Percentiles rank a stretch among this genome's conserved stretches.
phyloP scores from a whole-genome alignment of 2,797 vertebrate genomes.

The Potorous gilbertii region DNA sequence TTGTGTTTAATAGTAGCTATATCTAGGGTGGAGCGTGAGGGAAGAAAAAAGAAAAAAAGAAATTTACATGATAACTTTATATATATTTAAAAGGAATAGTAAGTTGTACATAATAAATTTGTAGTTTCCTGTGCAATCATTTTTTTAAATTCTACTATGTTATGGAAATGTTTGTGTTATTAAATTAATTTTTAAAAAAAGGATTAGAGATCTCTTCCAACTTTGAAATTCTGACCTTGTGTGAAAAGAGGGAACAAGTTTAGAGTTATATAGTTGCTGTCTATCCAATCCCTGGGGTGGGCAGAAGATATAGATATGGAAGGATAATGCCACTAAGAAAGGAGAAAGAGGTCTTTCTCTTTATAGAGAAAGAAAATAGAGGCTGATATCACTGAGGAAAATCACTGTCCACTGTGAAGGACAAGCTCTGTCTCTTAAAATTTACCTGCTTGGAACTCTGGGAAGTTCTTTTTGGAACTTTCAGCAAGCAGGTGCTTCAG shows the following conservation, averaged over 20 bases:
- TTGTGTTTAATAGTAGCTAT: background rate
- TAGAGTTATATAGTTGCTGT: background rate
- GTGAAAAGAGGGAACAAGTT: background rate
- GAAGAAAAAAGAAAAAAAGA: no score
- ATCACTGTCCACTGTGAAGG: background rate
- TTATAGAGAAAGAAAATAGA: background rate
- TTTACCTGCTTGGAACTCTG: background rate
- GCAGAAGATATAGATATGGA: background rate
- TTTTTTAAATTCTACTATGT: background rate
- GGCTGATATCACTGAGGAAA: background rate
- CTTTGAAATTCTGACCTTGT: background rate
- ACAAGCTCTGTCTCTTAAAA: background rate
- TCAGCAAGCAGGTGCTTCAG: background rate
- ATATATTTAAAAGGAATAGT: background rate
- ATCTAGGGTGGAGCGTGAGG: background rate
- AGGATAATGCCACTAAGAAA: background rate
- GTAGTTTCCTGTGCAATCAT: background rate
- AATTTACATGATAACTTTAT: background rate
- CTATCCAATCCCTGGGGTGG: background rate
- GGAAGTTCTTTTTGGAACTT: background rate
- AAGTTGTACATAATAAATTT: background rate
- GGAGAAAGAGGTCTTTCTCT: background rate
- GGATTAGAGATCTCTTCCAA: background rate
- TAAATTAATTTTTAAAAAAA: background rate
- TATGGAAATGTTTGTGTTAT: background rate